A percentile compares a stretch with the other conserved stretches of the same genome.
phyloP scores from a whole-genome alignment of 1,140 invertebrate genomes.

The Gryllus bimaculatus region DNA sequence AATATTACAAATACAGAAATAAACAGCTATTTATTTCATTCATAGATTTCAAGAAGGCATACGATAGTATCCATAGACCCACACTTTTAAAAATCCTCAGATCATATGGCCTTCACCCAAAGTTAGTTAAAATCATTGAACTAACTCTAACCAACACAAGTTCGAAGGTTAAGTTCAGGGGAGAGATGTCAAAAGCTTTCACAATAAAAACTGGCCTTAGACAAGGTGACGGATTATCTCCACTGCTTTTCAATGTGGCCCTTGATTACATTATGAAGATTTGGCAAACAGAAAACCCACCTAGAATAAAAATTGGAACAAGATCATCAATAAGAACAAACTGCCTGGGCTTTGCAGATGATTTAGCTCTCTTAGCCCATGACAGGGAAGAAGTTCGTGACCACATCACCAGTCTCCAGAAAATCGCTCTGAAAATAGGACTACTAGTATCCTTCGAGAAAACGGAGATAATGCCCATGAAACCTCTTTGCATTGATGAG shows the following conservation, averaged over 20 bases:
- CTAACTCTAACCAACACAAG: background rate
- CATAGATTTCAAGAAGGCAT: constrained; percentile 17
- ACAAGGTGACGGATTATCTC: constrained; percentile 20
- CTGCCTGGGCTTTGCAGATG: too few species aligned
- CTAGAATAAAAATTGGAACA: too few species aligned
- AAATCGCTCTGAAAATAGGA: too few species aligned
- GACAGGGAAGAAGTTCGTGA: too few species aligned
- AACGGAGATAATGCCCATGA: too few species aligned
- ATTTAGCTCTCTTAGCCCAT: too few species aligned
- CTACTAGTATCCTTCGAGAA: too few species aligned
- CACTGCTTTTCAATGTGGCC: constrained; percentile 16
- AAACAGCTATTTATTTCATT: constrained; percentile 13
- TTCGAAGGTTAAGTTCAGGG: background rate
- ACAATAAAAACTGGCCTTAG: constrained; percentile 17
- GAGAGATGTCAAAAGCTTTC: constrained; percentile 2
- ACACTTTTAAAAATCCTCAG: constrained; percentile 14
- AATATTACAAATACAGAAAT: constrained; percentile 12
- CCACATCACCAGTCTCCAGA: too few species aligned
- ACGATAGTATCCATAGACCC: constrained; percentile 12
- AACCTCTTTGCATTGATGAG: too few species aligned
- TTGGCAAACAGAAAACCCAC: too few species aligned
- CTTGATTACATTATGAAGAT: constrained; percentile 8
- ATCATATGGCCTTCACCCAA: constrained; percentile 1
- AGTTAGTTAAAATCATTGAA: constrained; percentile 10
- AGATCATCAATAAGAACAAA: too few species aligned